phyloP scores from a whole-genome alignment of 2,888 invertebrate species.

The Temnothorax ravouxi region DNA sequence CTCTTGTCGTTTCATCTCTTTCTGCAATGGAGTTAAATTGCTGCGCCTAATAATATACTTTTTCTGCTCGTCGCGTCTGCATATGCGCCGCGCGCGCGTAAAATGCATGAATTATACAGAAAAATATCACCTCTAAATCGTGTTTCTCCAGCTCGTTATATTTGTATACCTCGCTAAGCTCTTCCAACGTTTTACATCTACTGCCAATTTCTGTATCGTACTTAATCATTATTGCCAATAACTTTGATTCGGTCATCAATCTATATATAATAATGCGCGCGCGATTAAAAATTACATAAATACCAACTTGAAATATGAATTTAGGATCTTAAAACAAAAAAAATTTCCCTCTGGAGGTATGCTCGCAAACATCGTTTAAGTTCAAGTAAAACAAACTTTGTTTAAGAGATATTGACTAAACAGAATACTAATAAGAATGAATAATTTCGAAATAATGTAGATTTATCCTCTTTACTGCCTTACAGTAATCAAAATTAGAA shows the following conservation, averaged over 20 bases:
- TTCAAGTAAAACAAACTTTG: too few relatives aligned
- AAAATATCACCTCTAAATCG: background rate
- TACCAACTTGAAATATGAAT: background rate
- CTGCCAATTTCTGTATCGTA: constrained; percentile 38
- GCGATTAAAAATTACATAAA: background rate
- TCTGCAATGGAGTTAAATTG: constrained; percentile 3
- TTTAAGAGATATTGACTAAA: too few relatives aligned
- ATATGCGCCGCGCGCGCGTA: background rate
- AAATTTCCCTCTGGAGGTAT: too few relatives aligned
- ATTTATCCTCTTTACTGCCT: too few relatives aligned
- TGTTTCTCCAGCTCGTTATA: background rate
- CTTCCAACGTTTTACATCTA: constrained; percentile 8
- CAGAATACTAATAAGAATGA: too few relatives aligned
- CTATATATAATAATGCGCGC: background rate
- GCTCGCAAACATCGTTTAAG: too few relatives aligned
- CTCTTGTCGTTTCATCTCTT: constrained; percentile 6
- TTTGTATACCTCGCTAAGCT: background rate
- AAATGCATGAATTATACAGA: background rate
- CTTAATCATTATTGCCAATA: constrained; percentile 1
- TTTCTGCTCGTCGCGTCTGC: background rate
- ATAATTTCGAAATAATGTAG: too few relatives aligned
- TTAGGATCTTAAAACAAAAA: too few relatives aligned
- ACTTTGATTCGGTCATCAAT: constrained; percentile 1
- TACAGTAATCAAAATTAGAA: too few relatives aligned
- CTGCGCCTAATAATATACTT: background rate